A percentile compares a stretch with the other conserved stretches of the same genome.
phyloP scores from a whole-genome alignment of 2,888 invertebrate genomes.

The Deroplatys truncata region DNA sequence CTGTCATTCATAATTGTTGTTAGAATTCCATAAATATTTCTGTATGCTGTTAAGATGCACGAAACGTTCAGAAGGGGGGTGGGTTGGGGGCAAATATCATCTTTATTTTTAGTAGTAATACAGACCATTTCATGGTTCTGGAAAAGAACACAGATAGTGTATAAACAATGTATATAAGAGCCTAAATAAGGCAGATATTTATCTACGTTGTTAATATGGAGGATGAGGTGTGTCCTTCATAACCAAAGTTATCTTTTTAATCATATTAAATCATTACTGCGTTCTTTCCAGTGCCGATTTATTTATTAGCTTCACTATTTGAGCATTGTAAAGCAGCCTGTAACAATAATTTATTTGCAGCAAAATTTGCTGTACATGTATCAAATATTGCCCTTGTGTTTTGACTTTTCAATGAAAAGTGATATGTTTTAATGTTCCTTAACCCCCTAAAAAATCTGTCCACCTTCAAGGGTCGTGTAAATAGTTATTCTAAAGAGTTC shows the following conservation, averaged over 20 bases:
- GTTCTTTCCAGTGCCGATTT: conserved; percentile 30
- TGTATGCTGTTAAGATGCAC: conserved; percentile 85
- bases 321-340: conserved; percentile 6
- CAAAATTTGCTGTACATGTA: conserved; percentile 1
- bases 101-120: conserved; percentile 41
- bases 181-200: conserved; percentile 16
- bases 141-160: conserved; percentile 28
- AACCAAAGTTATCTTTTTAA: conserved; percentile 7
- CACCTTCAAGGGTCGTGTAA: conserved; percentile 37
- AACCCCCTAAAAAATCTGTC: conserved; percentile 36
- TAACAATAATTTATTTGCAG: conserved; percentile 19
- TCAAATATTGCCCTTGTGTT: conserved; percentile 9
- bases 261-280: conserved; percentile 17
- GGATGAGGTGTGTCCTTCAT: conserved; percentile 8
- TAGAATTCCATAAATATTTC: conserved; percentile 40
- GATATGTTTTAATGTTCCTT: conserved; percentile 32
- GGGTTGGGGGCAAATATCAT: conserved; percentile 42
- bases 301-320: conserved; percentile 23
- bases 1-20: conserved; percentile 25
- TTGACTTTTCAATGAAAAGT: conserved; percentile 23
- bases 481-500: conserved; percentile 33
- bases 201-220: conserved; percentile 20
- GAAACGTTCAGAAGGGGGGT: conserved; percentile 80
- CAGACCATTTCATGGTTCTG: conserved; percentile 22
- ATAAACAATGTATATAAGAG: conserved; percentile 23